These are phyloP conservation scores for Mus caroli DNA, from an alignment of 2,797 vertebrate genomes.

Conservation along the genomic window DNA sequence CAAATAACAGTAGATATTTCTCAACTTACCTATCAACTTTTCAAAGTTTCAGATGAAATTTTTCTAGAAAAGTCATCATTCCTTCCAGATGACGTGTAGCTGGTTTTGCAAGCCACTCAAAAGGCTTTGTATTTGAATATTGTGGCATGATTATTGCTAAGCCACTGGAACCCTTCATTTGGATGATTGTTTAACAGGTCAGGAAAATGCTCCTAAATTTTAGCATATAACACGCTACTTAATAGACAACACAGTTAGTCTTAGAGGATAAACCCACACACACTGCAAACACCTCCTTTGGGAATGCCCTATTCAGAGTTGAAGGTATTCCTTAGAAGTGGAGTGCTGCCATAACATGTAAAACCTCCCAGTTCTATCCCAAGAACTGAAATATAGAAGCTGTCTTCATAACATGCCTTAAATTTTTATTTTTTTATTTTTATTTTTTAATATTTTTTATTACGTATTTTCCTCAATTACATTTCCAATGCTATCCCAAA, in stretches of 20 bases:
- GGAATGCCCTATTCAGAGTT: constrained; percentile 24
- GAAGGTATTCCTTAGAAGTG: neutral
- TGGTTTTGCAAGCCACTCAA: constrained; percentile 21
- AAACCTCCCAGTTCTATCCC: neutral
- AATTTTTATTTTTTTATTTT: too few relatives aligned
- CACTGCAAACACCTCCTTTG: neutral
- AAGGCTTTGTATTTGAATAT: neutral
- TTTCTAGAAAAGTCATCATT: constrained; percentile 22
- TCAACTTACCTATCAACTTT: neutral
- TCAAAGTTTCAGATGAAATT: constrained; percentile 1
- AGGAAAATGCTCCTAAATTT: constrained; percentile 40
- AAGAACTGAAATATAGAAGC: neutral
- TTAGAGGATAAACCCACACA: neutral
- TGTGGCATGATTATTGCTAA: constrained; percentile 13
- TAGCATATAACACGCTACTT: constrained; percentile 7
- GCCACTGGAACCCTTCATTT: constrained; percentile 7
- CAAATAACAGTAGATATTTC: neutral
- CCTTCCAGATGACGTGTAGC: neutral
- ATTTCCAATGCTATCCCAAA: too few relatives aligned
- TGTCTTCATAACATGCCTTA: neutral
- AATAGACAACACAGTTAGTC: neutral
- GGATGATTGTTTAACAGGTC: constrained; percentile 31
- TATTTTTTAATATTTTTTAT: too few relatives aligned
- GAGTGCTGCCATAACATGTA: neutral
- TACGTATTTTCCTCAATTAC: too few relatives aligned